Evolutionary conservation across 2,113 vertebrate genomes (phyloP).

Genomic region (Candoia aspera): DNA sequence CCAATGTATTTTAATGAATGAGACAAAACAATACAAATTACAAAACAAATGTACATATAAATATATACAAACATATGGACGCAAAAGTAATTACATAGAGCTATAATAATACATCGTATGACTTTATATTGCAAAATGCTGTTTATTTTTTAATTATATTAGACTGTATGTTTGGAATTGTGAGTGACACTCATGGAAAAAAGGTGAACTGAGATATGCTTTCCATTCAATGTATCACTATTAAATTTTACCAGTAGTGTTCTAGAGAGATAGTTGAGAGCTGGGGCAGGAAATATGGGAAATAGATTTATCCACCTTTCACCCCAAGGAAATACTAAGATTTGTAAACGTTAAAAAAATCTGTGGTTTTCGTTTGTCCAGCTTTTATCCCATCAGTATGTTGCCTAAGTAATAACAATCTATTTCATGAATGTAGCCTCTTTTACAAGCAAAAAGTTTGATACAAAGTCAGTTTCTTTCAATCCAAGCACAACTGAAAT

Average conservation of each 20-base stretch:
- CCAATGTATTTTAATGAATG: constrained; percentile 16
- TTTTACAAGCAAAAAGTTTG: background rate
- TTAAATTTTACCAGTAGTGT: background rate
- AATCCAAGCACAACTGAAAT: fast-evolving
- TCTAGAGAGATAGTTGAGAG: background rate
- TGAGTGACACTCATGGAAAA: constrained; percentile 1
- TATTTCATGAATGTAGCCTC: background rate
- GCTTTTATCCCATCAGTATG: background rate
- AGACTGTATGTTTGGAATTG: constrained; percentile 8
- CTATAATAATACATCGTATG: constrained; percentile 7
- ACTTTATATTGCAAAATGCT: background rate
- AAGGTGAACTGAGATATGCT: background rate
- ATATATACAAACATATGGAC: constrained; percentile 4
- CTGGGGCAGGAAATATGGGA: background rate
- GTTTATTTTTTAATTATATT: background rate
- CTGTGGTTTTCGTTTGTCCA: background rate
- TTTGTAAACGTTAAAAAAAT: constrained; percentile 13
- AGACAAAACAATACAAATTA: constrained; percentile 4
- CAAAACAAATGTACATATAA: constrained; percentile 15
- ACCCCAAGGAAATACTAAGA: background rate
- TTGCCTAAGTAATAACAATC: background rate
- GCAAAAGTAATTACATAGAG: constrained; percentile 10
- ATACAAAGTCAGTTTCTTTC: constrained; percentile 8
- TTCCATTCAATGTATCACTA: background rate
- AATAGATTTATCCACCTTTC: background rate